Percentiles rank a stretch among this genome's conserved stretches.
Conservation (phyloP, 2,888 invertebrate genomes). For the Ophion costatus region DNA sequence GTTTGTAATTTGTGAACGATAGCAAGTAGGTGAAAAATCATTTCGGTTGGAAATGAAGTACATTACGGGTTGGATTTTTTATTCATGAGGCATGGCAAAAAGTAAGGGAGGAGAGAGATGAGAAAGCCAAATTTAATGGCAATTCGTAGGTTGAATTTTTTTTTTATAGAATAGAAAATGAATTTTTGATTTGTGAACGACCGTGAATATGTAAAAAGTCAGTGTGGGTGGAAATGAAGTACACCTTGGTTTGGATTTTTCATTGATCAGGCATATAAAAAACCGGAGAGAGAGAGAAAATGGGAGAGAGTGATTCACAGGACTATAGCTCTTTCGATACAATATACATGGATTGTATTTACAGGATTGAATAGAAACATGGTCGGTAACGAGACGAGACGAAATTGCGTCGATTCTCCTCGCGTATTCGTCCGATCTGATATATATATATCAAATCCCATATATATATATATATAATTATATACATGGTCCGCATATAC, state of each 20-base stretch:
- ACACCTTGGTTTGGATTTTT: neutral
- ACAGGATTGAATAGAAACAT: conserved; percentile 10
- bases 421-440: neutral
- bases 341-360: neutral
- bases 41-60: too few species aligned
- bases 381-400: conserved; percentile 4
- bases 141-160: neutral
- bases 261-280: neutral
- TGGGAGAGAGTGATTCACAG: neutral
- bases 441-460: conserved; percentile 2
- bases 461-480: too few species aligned
- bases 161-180: neutral
- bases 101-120: too few species aligned
- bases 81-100: too few species aligned
- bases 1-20: too few species aligned
- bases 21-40: too few species aligned
- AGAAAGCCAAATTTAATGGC: too few species aligned
- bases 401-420: conserved; percentile 30
- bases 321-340: conserved; percentile 35
- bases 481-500: too few species aligned
- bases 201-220: neutral
- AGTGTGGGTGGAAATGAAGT: neutral
- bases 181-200: neutral
- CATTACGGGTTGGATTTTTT: too few species aligned
- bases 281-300: neutral